A percentile compares a stretch with the other conserved stretches of the same genome.
Evolutionary conservation across 2,113 vertebrate species (phyloP).

Genomic region (Columba livia): DNA sequence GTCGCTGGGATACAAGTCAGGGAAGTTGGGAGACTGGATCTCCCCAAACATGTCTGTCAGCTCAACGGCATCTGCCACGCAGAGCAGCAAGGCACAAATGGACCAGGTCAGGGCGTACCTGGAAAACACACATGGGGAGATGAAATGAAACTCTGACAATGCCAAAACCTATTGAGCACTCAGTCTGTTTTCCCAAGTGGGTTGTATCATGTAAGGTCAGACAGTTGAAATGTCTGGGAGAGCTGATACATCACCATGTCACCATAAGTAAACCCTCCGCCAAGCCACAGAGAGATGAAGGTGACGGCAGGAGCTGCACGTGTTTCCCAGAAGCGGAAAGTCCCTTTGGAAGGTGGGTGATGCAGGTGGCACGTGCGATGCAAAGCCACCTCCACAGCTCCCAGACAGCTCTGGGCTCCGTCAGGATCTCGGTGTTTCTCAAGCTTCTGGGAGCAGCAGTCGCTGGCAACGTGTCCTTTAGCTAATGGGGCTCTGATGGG

Average conservation of each 20-base stretch:
- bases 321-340: not conserved
- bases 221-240: rapidly evolving
- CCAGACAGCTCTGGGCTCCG: not conserved
- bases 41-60: constrained; percentile 84
- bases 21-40: constrained; percentile 89
- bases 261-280: rapidly evolving
- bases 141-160: not conserved
- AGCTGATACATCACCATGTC: not conserved
- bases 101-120: constrained; percentile 71
- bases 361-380: rapidly evolving
- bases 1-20: constrained; percentile 88
- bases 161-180: not conserved
- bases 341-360: not conserved
- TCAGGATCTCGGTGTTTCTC: not conserved
- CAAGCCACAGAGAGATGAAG: not conserved
- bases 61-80: constrained; percentile 50
- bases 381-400: not conserved
- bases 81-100: constrained; percentile 62
- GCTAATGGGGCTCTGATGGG: not conserved
- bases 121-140: constrained; percentile 18
- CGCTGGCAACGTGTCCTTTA: not conserved
- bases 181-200: not conserved
- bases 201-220: not conserved
- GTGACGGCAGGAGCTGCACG: not conserved
- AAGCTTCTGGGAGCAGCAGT: not conserved